Evolutionary conservation across 37 sponge, comb jelly and placozoan species (phyloP), one percentile per base, ranked within the genome.

Genomic region (Beroe ovata): DNA sequence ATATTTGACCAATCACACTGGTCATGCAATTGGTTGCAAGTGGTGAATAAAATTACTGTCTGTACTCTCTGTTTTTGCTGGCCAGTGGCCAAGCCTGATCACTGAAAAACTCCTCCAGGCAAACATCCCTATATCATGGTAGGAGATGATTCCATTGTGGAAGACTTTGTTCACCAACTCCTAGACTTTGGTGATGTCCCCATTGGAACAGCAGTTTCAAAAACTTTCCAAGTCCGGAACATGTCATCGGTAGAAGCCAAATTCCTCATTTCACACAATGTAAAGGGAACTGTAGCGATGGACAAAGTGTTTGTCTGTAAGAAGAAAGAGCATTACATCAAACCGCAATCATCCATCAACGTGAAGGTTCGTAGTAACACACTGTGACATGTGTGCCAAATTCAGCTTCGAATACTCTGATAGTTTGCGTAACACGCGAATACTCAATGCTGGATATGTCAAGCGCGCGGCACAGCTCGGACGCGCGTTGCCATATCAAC

Each of bases 171-270:
- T 3, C 84, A 77, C 47, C 84, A 77, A 4, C 84, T 42, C 28
- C 42, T 89, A 11, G 39, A 92, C 36, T 96, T 96, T 88, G 92
- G 92, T 26, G 88, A 60, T 28, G 94, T 94, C 8, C 88, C 94
- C 18, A 92, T 96, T 0, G 95, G 93, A 39, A 62, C 72, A 22
- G 37, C 60, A 23, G 35, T 59, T 22, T 90, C 91, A 20, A 92
- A 89, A 54, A 64, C 71, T 34, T 61, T 96, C 25, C 64, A 92
- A 18, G 71, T 96, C 14, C 30, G 64, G 38, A 94, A 95, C 37
- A 89, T 93, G 42, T 92, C 95, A 0, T 89, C 95, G 14, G 95
- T 95, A n/a, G 38, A 42, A n/a, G 84, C 84, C 21, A 39, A 42
- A 2, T 33, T 77, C 84, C 32, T 35, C 1, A 42, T 77, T 6